Evolutionary conservation across 1,140 invertebrate species (phyloP).

Genomic region (Whitmania pigra): DNA sequence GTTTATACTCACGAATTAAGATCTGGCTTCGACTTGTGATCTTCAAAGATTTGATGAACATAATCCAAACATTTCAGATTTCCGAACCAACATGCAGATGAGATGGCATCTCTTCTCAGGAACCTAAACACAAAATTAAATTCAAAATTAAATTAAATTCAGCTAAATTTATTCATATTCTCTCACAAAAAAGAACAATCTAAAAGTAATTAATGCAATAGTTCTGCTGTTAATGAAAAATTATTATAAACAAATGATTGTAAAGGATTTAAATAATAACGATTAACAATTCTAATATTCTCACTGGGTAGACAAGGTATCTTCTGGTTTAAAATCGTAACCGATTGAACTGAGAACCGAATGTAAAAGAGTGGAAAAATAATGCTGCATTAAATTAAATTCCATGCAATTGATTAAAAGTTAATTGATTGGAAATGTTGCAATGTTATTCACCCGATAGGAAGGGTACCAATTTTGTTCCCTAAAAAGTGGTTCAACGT

Average conservation of each 20-base stretch:
- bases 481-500: constrained; percentile 9
- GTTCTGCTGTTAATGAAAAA: not conserved
- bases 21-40: constrained; percentile 1
- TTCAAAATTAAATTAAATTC: too few species aligned
- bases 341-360: too few species aligned
- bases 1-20: constrained; percentile 1
- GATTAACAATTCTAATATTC: not conserved
- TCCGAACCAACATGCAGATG: not conserved
- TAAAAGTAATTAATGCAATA: not conserved
- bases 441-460: not conserved
- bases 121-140: not conserved
- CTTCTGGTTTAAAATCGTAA: too few species aligned
- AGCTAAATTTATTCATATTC: not conserved
- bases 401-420: not conserved
- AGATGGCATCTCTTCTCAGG: constrained; percentile 8
- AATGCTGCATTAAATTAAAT: constrained; percentile 4
- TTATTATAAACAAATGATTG: not conserved
- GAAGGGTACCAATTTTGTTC: not conserved
- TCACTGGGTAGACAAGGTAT: too few species aligned
- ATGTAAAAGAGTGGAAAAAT: not conserved
- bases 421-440: not conserved
- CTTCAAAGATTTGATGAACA: not conserved
- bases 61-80: not conserved
- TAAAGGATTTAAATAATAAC: not conserved
- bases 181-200: not conserved